Evolutionary conservation across 1,140 invertebrate species (phyloP), one percentile per base, ranked within the genome.

Genomic region (Sweltsa coloradensis): DNA sequence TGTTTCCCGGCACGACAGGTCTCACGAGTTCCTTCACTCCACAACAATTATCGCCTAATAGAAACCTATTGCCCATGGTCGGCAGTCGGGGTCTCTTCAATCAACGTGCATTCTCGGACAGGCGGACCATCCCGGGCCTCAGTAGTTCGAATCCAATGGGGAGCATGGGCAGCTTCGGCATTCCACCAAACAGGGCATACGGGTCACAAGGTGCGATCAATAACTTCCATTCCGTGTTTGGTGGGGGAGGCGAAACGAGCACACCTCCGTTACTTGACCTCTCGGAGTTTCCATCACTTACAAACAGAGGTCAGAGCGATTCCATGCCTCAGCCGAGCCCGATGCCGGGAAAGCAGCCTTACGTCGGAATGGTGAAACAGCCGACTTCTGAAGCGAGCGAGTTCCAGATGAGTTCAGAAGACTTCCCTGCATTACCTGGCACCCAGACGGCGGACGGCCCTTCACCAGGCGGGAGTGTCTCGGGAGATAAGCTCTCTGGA

Each of bases 331-430:
- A 77, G 64, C 76, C 79, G 56, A 81, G 75, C 68, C 74, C 85
- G 48, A 83, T 85, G 68, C 85, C 85, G 48, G 84, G 84, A 57
- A 85, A 83, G 67, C 86, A 89, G 73, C 85, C 86, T 65, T 90
- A 90, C 73, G 84, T 93, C 66, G 90, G 90, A 59, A 93, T 94
- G 87, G 91, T 96, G 52, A 95, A 95, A 68, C 88, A 92, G 65
- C 88, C 88, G 49, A 85, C 85, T 58, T 80, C 85, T 24, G 88
- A 93, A 67, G 76, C 88, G 55, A 89, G 81, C 57, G 94, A 97
- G 68, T 98, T 97, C 70, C 90, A 88, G 53, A 97, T 98, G 80
- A 94, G 91, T 55, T 89, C 84, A 54, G 95, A 99, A 73, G 96
- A 99, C 69, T 99, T 99, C 71, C 95, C 95, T 53, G 95, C 96